phyloP scores from a whole-genome alignment of 2,888 invertebrate species.

The Clivina fossor region DNA sequence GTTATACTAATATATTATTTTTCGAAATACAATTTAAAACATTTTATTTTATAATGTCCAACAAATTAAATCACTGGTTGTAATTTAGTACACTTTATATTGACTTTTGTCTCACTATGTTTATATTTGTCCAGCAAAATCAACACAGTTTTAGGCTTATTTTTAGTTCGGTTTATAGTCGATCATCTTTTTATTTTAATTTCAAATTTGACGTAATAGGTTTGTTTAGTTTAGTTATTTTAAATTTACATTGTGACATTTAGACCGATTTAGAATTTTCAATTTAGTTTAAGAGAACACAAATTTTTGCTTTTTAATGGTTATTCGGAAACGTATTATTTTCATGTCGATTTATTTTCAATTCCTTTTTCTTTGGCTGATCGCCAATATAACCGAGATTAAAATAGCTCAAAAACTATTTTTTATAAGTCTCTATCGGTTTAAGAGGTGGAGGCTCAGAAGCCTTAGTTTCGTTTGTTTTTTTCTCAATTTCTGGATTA shows the following conservation, averaged over 20 bases:
- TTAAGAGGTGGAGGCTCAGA: conserved; percentile 25
- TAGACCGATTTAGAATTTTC: conserved; percentile 1
- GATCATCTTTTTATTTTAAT: no score
- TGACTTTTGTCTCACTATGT: neutral
- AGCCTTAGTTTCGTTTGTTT: conserved; percentile 17
- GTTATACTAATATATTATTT: no score
- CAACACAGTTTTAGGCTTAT: conserved; percentile 4
- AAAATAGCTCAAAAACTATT: conserved; percentile 18
- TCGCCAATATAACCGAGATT: no score
- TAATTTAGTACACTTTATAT: conserved; percentile 4
- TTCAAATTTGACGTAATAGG: no score
- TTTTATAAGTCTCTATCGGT: conserved; percentile 23
- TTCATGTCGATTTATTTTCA: neutral
- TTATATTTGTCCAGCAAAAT: conserved; percentile 17
- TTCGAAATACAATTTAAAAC: no score
- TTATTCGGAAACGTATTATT: no score
- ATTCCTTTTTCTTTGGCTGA: no score
- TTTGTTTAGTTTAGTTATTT: no score
- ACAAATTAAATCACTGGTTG: conserved; percentile 15
- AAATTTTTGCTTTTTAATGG: no score
- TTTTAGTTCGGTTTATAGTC: conserved; percentile 1
- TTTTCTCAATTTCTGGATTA: conserved; percentile 19
- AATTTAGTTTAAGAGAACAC: neutral
- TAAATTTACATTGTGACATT: no score
- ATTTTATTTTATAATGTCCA: conserved; percentile 14